Evolutionary conservation across 2,797 vertebrate genomes (phyloP), one percentile per base, ranked within the genome.

Genomic region (Oreonectes daqikongensis): DNA sequence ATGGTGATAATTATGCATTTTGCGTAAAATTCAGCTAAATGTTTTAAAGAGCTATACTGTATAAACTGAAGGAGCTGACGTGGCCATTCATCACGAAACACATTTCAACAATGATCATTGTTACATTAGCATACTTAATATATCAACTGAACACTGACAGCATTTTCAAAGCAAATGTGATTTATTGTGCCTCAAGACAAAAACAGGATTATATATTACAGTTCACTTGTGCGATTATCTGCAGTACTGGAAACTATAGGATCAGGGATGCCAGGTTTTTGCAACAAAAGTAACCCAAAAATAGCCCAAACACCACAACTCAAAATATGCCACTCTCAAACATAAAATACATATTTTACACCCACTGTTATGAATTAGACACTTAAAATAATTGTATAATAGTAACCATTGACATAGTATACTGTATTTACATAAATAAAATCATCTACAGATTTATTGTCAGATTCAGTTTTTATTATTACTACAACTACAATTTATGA

Each of bases 41-140:
- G 14, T 70, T 11, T 30, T 63, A 64, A 70, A 64, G 20, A 11
- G 7, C 32, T 11, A n/a, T n/a, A 42, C 26, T 14, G 38, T n/a
- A 11, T 11, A 44, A 46, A 40, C 10, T 15, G 22, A 12, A 73
- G 22, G 12, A 15, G 1, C 7, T 28, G 20, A 65, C 32, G 26
- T 66, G 57, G 26, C 61, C 7, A 72, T 74, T 57, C 12, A 14
- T 75, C 60, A 77, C 6, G 24, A n/a, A 52, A 44, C 6, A n/a
- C 42, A 57, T n/a, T 74, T 65, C 64, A 28, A 28, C 55, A 35
- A 73, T 81, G 76, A 81, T 72, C 40, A 50, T 50, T 40, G 30
- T 70, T 67, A 15, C n/a, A 61, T 78, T 68, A 71, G 20, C 42
- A 35, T 66, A 24, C 68, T 52, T 71, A 61, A 77, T 81, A 57